Base-by-base conservation (phyloP, 2,797 vertebrate genomes). In the Pyrrhura leucotis region DNA sequence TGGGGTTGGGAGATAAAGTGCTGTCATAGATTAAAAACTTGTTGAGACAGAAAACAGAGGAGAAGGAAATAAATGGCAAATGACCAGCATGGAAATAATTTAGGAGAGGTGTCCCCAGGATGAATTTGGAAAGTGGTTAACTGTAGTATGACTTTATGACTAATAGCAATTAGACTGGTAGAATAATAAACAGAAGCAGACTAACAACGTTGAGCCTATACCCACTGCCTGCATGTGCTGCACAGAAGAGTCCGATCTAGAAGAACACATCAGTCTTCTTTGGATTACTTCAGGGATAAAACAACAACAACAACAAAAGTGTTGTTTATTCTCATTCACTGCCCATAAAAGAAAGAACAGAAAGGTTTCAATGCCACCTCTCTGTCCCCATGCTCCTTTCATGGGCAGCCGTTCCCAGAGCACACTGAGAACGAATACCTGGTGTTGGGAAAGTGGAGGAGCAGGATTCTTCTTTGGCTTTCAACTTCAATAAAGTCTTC, bases 1-100 rank as follows among this genome's bases (percentile, higher is more conserved):
- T 91, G 96, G 83, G 96, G 95, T 96, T 96, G 96, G 89, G 95
- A 97, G 96, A 97, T 97, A 96, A 97, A 96, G 93, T 83, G 95
- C 96, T 97, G 96, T 97, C 96, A 97, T 71, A 97, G 96, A 97
- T 96, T 96, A 97, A 97, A 97, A 97, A 97, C 94, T 96, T 96
- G 96, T 96, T 96, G 96, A 96, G 96, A 97, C 96, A 96, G 94
- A 97, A 97, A 97, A 93, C 96, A 97, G 95, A 96, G 80, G 88
- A 93, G 94, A 96, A 96, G 95, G 94, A 97, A 97, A 96, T 94
- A 96, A 94, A 97, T 68, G 93, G 96, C 94, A 96, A 97, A 97
- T 96, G 95, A 96, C 96, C 95, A 96, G 77, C 91, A 96, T 90
- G 94, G 96, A 97, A 96, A 96, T 96, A 95, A 97, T 95, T 95